Conservation (phyloP, 1,140 invertebrate species). For the Chelonus insularis region DNA sequence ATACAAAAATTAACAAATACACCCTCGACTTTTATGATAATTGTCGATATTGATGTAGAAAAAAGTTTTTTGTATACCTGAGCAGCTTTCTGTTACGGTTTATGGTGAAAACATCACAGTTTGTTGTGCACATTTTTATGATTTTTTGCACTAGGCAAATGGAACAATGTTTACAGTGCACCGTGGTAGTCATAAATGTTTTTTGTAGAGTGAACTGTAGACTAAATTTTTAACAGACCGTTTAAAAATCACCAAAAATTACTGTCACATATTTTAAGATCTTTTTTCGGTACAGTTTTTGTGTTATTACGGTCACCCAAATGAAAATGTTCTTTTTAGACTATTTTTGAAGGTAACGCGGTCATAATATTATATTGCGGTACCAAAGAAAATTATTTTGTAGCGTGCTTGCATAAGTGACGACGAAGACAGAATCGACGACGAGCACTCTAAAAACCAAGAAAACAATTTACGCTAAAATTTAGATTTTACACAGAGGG, state of each 20-base stretch:
- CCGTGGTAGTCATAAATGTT: background rate
- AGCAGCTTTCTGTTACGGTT: no score
- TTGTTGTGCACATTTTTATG: constrained; percentile 45
- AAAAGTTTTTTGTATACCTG: no score
- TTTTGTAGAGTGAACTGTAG: background rate
- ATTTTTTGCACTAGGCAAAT: constrained; percentile 41
- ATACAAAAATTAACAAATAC: constrained; percentile 48
- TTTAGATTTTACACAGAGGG: background rate
- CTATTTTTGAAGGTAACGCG: constrained; percentile 46
- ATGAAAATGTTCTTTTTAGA: constrained; percentile 42
- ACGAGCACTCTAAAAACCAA: background rate
- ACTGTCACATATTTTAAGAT: constrained; percentile 27
- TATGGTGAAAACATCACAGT: constrained; percentile 43
- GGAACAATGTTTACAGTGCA: constrained; percentile 35
- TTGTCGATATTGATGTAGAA: background rate
- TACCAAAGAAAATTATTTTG: constrained; percentile 15
- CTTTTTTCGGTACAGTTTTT: constrained; percentile 51
- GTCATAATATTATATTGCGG: constrained; percentile 48
- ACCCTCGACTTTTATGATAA: constrained; percentile 41
- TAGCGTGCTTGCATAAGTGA: background rate
- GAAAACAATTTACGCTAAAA: background rate
- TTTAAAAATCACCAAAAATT: background rate
- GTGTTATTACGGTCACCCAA: constrained; percentile 56
- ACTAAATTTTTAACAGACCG: background rate
- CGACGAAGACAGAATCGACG: background rate